A percentile compares a stretch with the other conserved stretches of the same genome.
Evolutionary conservation across 2,113 vertebrate species (phyloP).

Genomic region (Epinephelus lanceolatus): DNA sequence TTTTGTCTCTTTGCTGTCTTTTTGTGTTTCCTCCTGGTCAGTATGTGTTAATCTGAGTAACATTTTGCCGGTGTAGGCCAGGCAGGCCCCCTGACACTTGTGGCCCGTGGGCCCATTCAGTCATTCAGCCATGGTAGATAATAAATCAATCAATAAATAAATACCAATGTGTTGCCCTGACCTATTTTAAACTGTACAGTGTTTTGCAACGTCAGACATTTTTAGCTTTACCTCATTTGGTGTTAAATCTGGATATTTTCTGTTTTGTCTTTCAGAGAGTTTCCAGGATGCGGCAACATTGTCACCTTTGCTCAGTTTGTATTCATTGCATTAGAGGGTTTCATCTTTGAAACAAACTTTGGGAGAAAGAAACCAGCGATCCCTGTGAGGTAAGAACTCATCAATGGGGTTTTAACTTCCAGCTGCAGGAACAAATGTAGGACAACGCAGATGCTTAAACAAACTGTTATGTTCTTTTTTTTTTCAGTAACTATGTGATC

Average conservation of each 20-base stretch:
- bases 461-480: not conserved
- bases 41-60: too few species aligned
- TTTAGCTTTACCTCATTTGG: not conserved
- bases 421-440: not conserved
- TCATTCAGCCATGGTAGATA: too few species aligned
- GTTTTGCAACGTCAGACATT: not conserved
- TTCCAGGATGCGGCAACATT: constrained; percentile 97
- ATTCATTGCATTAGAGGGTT: constrained; percentile 94
- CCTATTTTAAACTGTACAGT: not conserved
- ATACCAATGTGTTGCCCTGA: not conserved
- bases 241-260: not conserved
- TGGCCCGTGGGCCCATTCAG: too few species aligned
- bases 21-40: too few species aligned
- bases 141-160: not conserved
- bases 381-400: constrained; percentile 88
- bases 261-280: constrained; percentile 83
- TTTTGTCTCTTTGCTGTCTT: too few species aligned
- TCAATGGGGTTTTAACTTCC: not conserved
- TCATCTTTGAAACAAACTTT: constrained; percentile 92
- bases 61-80: too few species aligned
- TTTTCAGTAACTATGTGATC: constrained; percentile 89
- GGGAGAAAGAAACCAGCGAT: constrained; percentile 92
- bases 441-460: not conserved
- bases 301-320: constrained; percentile 97
- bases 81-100: too few species aligned